Evolutionary conservation across 2,888 invertebrate genomes (phyloP).

Genomic region (Caenorhabditis sp.): DNA sequence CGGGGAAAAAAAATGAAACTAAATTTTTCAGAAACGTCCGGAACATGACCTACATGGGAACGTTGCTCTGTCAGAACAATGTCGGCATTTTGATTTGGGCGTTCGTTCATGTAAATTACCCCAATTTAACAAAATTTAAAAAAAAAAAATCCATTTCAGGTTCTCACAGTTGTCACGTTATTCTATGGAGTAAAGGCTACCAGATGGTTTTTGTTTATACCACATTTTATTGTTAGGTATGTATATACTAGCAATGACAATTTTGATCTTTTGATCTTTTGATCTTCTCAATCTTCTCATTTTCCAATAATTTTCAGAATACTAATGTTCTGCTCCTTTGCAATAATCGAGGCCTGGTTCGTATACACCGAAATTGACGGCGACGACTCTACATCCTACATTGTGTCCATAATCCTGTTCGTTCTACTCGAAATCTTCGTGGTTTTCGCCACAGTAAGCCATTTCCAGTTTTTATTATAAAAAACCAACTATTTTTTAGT

Average conservation of each 20-base stretch:
- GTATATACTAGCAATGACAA: too few relatives aligned
- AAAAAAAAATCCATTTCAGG: constrained; percentile 22
- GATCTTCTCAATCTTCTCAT: constrained; percentile 7
- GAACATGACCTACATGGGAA: constrained; percentile 33
- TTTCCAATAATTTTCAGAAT: constrained; percentile 13
- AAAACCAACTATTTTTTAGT: too few relatives aligned
- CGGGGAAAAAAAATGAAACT: neutral
- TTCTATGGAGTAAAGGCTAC: constrained; percentile 77
- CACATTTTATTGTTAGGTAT: constrained; percentile 77
- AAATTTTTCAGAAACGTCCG: constrained; percentile 25
- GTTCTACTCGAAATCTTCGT: neutral
- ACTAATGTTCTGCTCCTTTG: constrained; percentile 4
- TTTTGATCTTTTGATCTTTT: too few relatives aligned
- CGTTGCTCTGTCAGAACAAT: constrained; percentile 42
- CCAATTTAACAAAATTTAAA: neutral
- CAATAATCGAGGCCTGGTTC: constrained; percentile 34
- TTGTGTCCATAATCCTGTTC: too few relatives aligned
- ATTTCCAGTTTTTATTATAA: too few relatives aligned
- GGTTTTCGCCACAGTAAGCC: constrained; percentile 51
- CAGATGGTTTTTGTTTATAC: constrained; percentile 74
- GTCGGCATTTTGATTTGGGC: constrained; percentile 71
- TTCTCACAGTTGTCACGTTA: constrained; percentile 74
- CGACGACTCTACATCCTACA: neutral
- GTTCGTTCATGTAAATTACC: constrained; percentile 55
- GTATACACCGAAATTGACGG: constrained; percentile 9